Conservation (phyloP, 2,113 vertebrate species). For the Halichoerus grypus region DNA sequence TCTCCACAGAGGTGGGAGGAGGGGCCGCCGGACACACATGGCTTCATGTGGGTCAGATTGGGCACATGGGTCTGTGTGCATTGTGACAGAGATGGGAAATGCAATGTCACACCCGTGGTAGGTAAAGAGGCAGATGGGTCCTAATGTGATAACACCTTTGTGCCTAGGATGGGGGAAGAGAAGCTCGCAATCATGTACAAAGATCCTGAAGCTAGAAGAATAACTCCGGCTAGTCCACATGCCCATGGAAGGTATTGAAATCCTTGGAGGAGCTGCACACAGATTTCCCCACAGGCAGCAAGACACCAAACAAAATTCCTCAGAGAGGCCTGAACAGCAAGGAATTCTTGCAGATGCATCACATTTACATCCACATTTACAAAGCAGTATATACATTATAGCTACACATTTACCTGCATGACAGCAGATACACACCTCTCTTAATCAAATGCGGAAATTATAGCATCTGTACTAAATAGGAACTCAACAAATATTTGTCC, state of each 20-base stretch:
- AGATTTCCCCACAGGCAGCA: not conserved
- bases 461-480: not conserved
- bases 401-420: not conserved
- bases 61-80: not conserved
- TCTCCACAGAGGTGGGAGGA: constrained; percentile 63
- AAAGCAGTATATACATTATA: not conserved
- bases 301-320: not conserved
- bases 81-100: not conserved
- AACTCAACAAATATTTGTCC: constrained; percentile 3
- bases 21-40: constrained; percentile 42
- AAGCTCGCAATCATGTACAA: not conserved
- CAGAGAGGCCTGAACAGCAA: not conserved
- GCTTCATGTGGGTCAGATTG: not conserved
- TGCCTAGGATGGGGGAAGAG: not conserved
- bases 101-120: not conserved
- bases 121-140: not conserved
- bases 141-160: not conserved
- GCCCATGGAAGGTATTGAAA: not conserved
- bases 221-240: not conserved
- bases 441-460: not conserved
- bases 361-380: not conserved
- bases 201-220: constrained; percentile 17
- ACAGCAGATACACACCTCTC: not conserved
- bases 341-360: constrained; percentile 3
- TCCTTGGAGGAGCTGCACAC: not conserved